These are phyloP conservation scores for Dusona sp. DNA, from an alignment of 2,888 invertebrate genomes.

Conservation along the genomic window DNA sequence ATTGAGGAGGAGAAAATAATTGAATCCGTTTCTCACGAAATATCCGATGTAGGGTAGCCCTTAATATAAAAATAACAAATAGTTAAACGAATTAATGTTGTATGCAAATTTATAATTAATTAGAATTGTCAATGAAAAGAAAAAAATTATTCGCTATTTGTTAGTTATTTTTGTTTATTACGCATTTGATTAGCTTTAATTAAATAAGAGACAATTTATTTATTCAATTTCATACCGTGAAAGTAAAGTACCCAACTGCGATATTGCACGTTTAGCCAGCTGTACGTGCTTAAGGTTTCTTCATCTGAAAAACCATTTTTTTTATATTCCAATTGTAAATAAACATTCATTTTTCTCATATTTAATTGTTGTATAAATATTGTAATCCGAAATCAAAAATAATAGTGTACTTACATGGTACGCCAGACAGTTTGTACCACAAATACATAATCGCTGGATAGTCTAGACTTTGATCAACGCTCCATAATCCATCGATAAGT, in stretches of 20 bases:
- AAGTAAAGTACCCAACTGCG: slow-evolving; percentile 60
- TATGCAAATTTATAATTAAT: neutral
- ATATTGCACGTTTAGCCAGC: slow-evolving; percentile 67
- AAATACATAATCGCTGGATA: slow-evolving; percentile 86
- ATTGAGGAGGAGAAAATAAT: slow-evolving; percentile 49
- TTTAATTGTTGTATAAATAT: neutral
- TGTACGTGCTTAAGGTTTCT: slow-evolving; percentile 69
- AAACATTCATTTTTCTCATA: neutral
- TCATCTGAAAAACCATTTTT: slow-evolving; percentile 69
- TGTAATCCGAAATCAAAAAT: neutral
- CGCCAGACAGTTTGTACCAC: slow-evolving; percentile 85
- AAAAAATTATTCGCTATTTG: too few relatives aligned
- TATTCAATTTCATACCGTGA: slow-evolving; percentile 68
- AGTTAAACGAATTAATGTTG: neutral
- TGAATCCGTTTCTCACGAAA: slow-evolving; percentile 67
- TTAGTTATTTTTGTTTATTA: too few relatives aligned
- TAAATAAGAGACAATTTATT: neutral
- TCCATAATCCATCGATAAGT: slow-evolving; percentile 89
- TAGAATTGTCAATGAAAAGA: too few relatives aligned
- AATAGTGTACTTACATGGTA: slow-evolving; percentile 69
- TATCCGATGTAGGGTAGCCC: slow-evolving; percentile 73
- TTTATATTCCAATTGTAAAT: neutral
- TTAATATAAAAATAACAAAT: slow-evolving; percentile 49
- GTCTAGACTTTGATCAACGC: slow-evolving; percentile 87
- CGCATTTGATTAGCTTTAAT: too few relatives aligned